Evolutionary conservation across 2,113 vertebrate species (phyloP).

Genomic region (Lycaon pictus): DNA sequence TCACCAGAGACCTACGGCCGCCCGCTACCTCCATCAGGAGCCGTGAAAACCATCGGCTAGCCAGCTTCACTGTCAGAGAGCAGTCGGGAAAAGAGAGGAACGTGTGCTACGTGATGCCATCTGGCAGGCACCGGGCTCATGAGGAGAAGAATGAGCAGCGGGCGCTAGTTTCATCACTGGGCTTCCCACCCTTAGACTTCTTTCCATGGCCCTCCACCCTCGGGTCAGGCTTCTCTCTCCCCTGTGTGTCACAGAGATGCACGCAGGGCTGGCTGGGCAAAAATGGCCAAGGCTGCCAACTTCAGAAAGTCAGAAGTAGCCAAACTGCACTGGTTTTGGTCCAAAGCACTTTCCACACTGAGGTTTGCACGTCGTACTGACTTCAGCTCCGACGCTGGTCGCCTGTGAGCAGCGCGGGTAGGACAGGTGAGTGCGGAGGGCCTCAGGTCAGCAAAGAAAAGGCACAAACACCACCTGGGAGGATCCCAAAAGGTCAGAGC

Average conservation of each 20-base stretch:
- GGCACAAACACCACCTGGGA: background rate
- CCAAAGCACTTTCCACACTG: background rate
- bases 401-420: background rate
- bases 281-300: background rate
- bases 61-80: background rate
- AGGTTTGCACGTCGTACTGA: background rate
- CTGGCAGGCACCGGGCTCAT: background rate
- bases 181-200: no score
- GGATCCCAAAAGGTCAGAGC: background rate
- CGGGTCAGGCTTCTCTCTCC: background rate
- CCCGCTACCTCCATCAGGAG: background rate
- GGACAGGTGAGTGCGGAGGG: background rate
- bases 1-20: background rate
- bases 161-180: rapidly evolving
- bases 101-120: no score
- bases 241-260: background rate
- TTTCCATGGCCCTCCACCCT: no score
- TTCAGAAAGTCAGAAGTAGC: background rate
- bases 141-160: background rate
- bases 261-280: background rate
- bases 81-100: background rate
- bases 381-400: background rate
- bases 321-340: background rate
- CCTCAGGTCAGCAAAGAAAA: background rate
- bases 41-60: background rate